Evolutionary conservation across 2,888 invertebrate species (phyloP), one percentile per base, ranked within the genome.

Genomic region (Drosophila macrothrix): DNA sequence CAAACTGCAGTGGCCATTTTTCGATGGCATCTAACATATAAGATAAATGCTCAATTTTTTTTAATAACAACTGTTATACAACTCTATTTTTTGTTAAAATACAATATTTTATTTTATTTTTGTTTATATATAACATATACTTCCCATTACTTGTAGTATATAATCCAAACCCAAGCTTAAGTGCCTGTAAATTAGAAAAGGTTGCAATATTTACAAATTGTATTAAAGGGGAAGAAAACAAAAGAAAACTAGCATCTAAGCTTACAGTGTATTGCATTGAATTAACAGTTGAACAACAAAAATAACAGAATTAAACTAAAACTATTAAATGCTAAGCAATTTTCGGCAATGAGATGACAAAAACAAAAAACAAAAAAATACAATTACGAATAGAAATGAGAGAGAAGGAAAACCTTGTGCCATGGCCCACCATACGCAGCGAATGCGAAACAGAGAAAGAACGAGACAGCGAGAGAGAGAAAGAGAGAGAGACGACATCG

Each of bases 141-240:
- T 31, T 65, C 41, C 31, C 78, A 56, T 59, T 28, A 76, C 29
- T 46, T 56, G 31, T 39, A 59, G 31, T 56, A 67, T 19, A 22
- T 65, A 61, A 62, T 49, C 50, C 29, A 59, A 70, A 67, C 52
- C 64, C 69, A 90, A 75, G 88, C 71, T 86, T 76, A 87, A 90
- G 86, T 87, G 86, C 86, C 86, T 86, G 86, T 80, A 69, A 72
- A 66, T 65, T 31, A 46, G 43, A 67, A 56, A 50, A 73, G 64
- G 86, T 85, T 87, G 90, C 86, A 87, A 87, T 87, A 90, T 87
- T 88, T 90, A 90, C 86, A 70, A 71, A 62, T 67, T 81, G 70
- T 62, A 80, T 50, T 9, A 16, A 46, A 28, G 3, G 16, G 16
- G 7, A 43, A 68, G 62, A 59, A 55, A 49, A 55, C 33, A 25